A percentile compares a stretch with the other conserved stretches of the same genome.
phyloP scores from a whole-genome alignment of 53 echinoderm and acorn worm species.

The Holothuria scabra region DNA sequence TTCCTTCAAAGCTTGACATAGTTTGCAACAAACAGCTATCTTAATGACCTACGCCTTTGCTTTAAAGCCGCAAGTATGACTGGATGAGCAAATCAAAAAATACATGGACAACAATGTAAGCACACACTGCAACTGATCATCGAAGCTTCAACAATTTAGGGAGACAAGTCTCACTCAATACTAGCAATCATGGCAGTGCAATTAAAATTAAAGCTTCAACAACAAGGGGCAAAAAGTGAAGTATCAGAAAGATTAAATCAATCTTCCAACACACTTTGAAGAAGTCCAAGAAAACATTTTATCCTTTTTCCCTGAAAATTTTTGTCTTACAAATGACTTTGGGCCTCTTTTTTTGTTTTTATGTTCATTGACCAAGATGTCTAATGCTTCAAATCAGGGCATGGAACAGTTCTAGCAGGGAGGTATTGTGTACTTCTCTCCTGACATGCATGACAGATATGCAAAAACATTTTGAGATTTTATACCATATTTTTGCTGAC shows the following conservation, averaged over 20 bases:
- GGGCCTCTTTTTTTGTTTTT: no score
- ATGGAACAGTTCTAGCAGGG: no score
- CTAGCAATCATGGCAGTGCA: conserved; percentile 10
- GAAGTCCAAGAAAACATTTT: no score
- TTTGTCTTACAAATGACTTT: no score
- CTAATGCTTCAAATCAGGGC: no score
- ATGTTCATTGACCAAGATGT: no score
- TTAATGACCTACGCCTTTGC: conserved; percentile 27
- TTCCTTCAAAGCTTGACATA: conserved; percentile 17
- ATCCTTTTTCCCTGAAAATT: no score
- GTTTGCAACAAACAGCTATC: not conserved
- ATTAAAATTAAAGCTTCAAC: conserved; percentile 16
- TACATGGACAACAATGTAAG: not conserved
- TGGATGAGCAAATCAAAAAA: not conserved
- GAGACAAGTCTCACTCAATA: not conserved
- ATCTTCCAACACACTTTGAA: no score
- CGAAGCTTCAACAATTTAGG: conserved; percentile 24
- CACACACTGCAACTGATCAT: not conserved
- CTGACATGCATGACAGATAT: no score
- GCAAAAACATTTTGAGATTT: no score
- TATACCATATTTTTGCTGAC: no score
- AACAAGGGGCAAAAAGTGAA: not conserved
- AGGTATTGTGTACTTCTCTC: no score
- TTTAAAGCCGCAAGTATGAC: not conserved
- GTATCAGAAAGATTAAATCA: not conserved